Conservation (phyloP, 2,888 invertebrate species). For the Subacronicta megacephala region DNA sequence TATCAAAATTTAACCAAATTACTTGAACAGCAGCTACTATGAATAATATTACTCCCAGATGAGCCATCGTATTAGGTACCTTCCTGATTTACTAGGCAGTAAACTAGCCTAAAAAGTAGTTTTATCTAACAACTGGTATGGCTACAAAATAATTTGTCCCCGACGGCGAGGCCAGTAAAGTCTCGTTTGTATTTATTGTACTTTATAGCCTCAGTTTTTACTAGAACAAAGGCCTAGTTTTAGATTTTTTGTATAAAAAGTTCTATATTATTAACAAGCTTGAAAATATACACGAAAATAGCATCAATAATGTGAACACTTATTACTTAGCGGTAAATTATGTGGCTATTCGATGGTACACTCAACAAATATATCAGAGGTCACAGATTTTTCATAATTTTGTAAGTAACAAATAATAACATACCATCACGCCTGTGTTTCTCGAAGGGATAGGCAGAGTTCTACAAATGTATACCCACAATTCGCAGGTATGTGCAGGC, state of each 20-base stretch:
- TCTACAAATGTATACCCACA: too few species aligned
- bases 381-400: too few species aligned
- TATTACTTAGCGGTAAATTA: too few species aligned
- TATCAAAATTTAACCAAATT: constrained; percentile 5
- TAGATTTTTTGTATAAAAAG: constrained; percentile 10
- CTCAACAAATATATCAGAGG: too few species aligned
- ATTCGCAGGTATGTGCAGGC: too few species aligned
- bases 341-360: too few species aligned
- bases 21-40: not conserved
- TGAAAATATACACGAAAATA: too few species aligned
- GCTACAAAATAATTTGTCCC: constrained; percentile 50
- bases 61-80: constrained; percentile 42
- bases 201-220: constrained; percentile 36
- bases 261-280: not conserved
- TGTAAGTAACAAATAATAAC: too few species aligned
- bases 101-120: constrained; percentile 43
- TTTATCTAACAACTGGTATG: constrained; percentile 40
- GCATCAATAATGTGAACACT: too few species aligned
- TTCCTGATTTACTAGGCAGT: constrained; percentile 22
- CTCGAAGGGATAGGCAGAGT: too few species aligned
- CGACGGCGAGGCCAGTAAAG: constrained; percentile 34
- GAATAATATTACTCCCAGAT: constrained; percentile 36
- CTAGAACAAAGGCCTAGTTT: constrained; percentile 20
- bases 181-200: constrained; percentile 49
- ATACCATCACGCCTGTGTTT: too few species aligned